Conservation (phyloP, 2,797 vertebrate species). For the Micropoecilia bifurca region DNA sequence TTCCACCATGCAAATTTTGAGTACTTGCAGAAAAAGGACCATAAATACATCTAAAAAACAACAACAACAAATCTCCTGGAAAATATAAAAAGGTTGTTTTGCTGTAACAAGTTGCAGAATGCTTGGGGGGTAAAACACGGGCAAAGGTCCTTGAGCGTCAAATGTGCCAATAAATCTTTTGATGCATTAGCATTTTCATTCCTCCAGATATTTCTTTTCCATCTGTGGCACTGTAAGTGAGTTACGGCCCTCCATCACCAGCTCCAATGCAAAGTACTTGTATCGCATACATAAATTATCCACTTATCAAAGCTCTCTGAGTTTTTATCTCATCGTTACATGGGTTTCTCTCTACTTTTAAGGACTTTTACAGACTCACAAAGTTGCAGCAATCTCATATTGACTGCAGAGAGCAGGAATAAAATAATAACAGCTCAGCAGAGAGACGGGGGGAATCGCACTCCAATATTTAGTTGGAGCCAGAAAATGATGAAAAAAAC, state of each 20-base stretch:
- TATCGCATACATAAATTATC: constrained; percentile 65
- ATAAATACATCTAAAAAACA: neutral
- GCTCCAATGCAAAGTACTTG: constrained; percentile 44
- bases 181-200: constrained; percentile 66
- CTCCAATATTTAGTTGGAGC: constrained; percentile 8
- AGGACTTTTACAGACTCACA: constrained; percentile 51
- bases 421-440: constrained; percentile 45
- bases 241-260: constrained; percentile 58
- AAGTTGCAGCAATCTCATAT: constrained; percentile 36
- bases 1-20: constrained; percentile 46
- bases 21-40: constrained; percentile 20
- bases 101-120: constrained; percentile 17
- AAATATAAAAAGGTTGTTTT: constrained; percentile 22
- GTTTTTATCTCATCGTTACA: constrained; percentile 46
- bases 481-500: constrained; percentile 4
- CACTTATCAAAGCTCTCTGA: constrained; percentile 59
- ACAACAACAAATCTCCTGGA: constrained; percentile 1
- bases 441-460: neutral
- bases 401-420: constrained; percentile 33
- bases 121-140: constrained; percentile 29
- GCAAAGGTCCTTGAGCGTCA: constrained; percentile 22
- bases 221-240: constrained; percentile 54
- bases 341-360: constrained; percentile 34
- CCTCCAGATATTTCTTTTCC: constrained; percentile 51
- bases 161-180: constrained; percentile 50